phyloP scores from a whole-genome alignment of 2,888 invertebrate genomes.

The Pyrocoelia pectoralis region DNA sequence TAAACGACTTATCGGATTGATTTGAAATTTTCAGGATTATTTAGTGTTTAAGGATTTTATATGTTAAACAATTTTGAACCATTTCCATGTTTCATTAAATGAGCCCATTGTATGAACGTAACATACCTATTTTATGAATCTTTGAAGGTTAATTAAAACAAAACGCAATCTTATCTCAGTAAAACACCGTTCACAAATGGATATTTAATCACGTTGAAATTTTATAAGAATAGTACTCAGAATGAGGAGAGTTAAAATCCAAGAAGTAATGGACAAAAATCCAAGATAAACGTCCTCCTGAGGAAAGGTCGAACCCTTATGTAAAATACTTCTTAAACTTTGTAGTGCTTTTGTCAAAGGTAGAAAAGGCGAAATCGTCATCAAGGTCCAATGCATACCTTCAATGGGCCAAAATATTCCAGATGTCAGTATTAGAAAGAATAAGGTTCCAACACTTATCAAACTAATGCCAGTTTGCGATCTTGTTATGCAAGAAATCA shows the following conservation, averaged over 20 bases:
- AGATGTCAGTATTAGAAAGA: conserved; percentile 83
- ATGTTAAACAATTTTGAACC: no score
- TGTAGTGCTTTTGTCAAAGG: conserved; percentile 91
- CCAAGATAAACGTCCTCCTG: conserved; percentile 81
- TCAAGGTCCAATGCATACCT: conserved; percentile 83
- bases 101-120: no score
- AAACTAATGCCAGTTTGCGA: conserved; percentile 84
- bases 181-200: no score
- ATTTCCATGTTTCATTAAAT: no score
- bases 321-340: conserved; percentile 83
- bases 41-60: no score
- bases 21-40: no score
- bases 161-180: no score
- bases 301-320: conserved; percentile 81
- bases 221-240: conserved; percentile 79
- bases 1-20: no score
- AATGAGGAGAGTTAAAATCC: conserved; percentile 81
- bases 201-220: no score
- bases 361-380: conserved; percentile 71
- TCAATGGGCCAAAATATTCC: conserved; percentile 96
- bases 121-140: no score
- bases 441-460: conserved; percentile 82
- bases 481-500: conserved; percentile 80
- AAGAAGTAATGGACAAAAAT: conserved; percentile 77
- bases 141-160: no score